phyloP scores from a whole-genome alignment of 2,797 vertebrate genomes.

The Lycodopsis pacificus region DNA sequence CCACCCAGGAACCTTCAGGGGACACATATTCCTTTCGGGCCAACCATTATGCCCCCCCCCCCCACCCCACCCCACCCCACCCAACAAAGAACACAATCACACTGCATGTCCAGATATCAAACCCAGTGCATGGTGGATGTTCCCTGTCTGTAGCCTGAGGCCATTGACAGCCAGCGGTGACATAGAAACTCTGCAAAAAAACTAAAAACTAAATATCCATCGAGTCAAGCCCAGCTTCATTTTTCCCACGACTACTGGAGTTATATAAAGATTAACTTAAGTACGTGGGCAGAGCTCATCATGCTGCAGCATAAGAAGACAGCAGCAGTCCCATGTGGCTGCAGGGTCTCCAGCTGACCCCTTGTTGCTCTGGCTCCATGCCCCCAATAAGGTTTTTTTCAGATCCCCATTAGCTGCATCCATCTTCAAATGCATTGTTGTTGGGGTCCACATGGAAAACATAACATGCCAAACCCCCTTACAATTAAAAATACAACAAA shows the following conservation, averaged over 20 bases:
- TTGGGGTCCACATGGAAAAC: constrained; percentile 5
- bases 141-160: constrained; percentile 43
- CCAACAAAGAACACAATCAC: constrained; percentile 1
- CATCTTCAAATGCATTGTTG: constrained; percentile 2
- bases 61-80: neutral
- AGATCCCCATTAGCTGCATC: constrained; percentile 19
- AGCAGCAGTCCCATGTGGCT: constrained; percentile 55
- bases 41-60: constrained; percentile 25
- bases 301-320: constrained; percentile 51
- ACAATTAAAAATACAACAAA: neutral
- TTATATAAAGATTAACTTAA: constrained; percentile 81
- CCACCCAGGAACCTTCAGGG: constrained; percentile 31
- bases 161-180: constrained; percentile 52
- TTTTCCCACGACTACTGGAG: constrained; percentile 82
- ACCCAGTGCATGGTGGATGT: neutral
- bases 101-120: constrained; percentile 22
- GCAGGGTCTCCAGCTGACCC: constrained; percentile 58
- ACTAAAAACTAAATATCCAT: neutral
- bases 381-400: constrained; percentile 11
- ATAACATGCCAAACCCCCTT: neutral
- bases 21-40: constrained; percentile 39
- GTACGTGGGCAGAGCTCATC: constrained; percentile 70
- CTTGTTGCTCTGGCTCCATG: constrained; percentile 35
- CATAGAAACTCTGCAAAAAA: constrained; percentile 53
- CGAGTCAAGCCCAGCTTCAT: constrained; percentile 59